phyloP scores from a whole-genome alignment of 2,797 vertebrate genomes.

The Syngnathus acus region DNA sequence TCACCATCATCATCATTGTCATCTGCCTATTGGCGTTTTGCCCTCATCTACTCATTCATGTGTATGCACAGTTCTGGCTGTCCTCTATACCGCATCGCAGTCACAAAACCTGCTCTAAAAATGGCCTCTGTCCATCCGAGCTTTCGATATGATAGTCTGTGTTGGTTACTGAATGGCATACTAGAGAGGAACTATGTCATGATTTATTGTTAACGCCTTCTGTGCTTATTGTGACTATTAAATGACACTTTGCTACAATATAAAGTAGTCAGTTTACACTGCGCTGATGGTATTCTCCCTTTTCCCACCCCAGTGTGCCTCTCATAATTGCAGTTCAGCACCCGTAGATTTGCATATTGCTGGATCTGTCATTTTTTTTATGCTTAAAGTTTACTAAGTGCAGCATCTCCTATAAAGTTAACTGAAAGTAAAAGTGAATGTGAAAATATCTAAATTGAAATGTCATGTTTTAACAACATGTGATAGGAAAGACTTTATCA shows the following conservation, averaged over 20 bases:
- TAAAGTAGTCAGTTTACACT: background rate
- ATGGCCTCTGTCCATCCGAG: slow-evolving; percentile 19
- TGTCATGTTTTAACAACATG: no score
- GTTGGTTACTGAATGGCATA: slow-evolving; percentile 3
- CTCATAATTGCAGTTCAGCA: no score
- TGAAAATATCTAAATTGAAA: no score
- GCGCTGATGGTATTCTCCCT: background rate
- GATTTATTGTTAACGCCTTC: slow-evolving; percentile 3
- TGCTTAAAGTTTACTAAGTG: no score
- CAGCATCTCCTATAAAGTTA: no score
- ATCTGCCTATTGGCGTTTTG: slow-evolving; percentile 51
- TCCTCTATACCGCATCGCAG: slow-evolving; percentile 21
- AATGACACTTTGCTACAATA: background rate
- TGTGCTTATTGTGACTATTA: slow-evolving; percentile 1
- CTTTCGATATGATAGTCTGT: slow-evolving; percentile 8
- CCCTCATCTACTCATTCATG: slow-evolving; percentile 28
- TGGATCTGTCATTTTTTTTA: no score
- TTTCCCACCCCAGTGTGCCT: no score
- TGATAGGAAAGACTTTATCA: no score
- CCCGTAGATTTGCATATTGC: no score
- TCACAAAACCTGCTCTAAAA: slow-evolving; percentile 28
- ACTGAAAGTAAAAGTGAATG: no score
- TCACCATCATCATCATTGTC: slow-evolving; percentile 23
- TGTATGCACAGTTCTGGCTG: slow-evolving; percentile 23
- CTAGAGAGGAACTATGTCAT: slow-evolving; percentile 20